Base-by-base conservation (phyloP, 2,888 invertebrate species). In the Platycheirus albimanus region DNA sequence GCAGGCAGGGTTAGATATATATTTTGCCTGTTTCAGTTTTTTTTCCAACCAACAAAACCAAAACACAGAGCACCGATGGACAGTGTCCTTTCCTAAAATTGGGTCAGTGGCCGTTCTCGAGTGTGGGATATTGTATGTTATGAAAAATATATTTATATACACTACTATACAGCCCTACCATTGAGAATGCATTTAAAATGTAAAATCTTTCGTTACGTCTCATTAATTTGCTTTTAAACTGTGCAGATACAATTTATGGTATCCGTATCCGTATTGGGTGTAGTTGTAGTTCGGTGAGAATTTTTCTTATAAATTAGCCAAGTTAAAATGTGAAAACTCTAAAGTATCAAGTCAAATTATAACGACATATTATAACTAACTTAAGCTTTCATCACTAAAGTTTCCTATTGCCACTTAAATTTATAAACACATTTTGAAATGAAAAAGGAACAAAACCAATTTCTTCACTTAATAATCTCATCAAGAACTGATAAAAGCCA, bases 51-150 rank as follows among this genome's bases (percentile, higher is more conserved):
- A n/a, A n/a, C n/a, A n/a, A n/a, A 24, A 63, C 70, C 70, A 64
- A 77, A 76, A 77, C 63, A 56, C 54, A 66, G 54, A 58, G 51
- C 51, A 49, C 20, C 45, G 51, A 63, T 69, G 64, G 33, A 33
- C 61, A 74, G 17, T 51, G 36, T 30, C 33, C 51, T 43, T 56
- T 66, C 1, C 10, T n/a, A 15, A 52, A 4, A 66, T 38, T 52
- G 33, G 76, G 76, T 76, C 75, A 70, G 52, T 61, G 47, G 10
- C 38, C 52, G 58, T 38, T 20, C n/a, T n/a, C n/a, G 49, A 24
- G 33, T n/a, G 45, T 49, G 17, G 47, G 43, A 61, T 54, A 74
- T 56, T 76, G 45, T 8, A 17, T 54, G 6, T 36, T 19, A 17
- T n/a, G 11, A 5, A 33, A 33, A 33, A 24, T 4, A 24, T 24